Percentiles rank a stretch among this genome's conserved stretches.
Conservation (phyloP, 2,113 vertebrate species). For the Seriola aureovittata region DNA sequence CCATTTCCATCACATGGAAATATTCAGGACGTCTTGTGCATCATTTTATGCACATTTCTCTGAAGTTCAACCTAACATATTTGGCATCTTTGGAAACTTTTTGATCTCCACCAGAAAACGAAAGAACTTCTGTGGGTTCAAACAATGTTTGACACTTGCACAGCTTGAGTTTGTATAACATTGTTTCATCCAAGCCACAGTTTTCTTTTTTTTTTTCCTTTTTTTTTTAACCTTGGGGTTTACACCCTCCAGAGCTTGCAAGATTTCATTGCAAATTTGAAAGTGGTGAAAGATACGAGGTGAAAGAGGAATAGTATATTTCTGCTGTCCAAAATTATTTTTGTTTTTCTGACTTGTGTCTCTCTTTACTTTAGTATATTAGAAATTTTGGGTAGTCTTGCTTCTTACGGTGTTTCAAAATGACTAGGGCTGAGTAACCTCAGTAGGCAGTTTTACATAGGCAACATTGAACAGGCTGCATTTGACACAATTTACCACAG, state of each 20-base stretch:
- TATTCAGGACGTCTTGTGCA: background rate
- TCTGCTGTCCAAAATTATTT: background rate
- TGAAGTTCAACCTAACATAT: background rate
- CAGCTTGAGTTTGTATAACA: constrained; percentile 2
- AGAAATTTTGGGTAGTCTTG: background rate
- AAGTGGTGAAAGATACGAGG: background rate
- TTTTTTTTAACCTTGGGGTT: background rate
- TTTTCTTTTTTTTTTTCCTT: background rate
- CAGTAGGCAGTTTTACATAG: background rate
- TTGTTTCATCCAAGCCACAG: background rate
- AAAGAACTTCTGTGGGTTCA: background rate
- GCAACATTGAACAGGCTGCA: background rate
- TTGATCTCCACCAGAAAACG: background rate
- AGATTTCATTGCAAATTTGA: background rate
- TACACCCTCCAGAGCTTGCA: background rate
- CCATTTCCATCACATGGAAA: background rate
- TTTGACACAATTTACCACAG: background rate
- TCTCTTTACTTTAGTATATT: background rate
- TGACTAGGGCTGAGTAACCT: background rate
- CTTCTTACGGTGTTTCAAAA: background rate
- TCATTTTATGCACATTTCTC: background rate
- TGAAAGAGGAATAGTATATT: background rate
- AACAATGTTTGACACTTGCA: background rate
- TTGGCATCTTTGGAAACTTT: background rate
- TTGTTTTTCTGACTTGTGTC: background rate